Evolutionary conservation across 2,113 vertebrate genomes (phyloP), one percentile per base, ranked within the genome.

Genomic region (Mirza zaza): DNA sequence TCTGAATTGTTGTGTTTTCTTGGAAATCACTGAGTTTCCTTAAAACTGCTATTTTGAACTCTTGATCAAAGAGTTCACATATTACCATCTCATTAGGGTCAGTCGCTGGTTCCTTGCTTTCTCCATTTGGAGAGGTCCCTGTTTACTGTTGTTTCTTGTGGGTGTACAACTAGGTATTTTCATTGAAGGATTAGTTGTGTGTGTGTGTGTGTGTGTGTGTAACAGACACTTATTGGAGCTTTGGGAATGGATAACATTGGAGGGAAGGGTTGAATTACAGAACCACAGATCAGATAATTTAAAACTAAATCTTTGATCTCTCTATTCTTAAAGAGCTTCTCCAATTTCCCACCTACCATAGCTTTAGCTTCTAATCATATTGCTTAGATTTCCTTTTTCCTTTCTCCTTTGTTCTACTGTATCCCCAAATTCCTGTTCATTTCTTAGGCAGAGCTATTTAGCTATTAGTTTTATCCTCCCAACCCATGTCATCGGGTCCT

Each of bases 381-480:
- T 39, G 45, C 61, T 61, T 59, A 34, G 11, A 45, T 39, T 73
- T 59, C 12, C 83, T 71, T 83, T 80, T 67, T 11, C 17, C 25
- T 45, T n/a, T 85, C 68, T 48, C 2, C 3, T 73, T 75, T 65
- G 65, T 48, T 79, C n/a, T 89, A 87, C 67, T 23, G 63, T 32
- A 18, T 10, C 36, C 23, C 5, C 36, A 59, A 79, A 86, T 42
- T 85, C 77, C 82, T 34, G 45, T 42, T 42, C 85, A 50, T 5
- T 4, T 84, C 65, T 79, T 82, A 32, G 34, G 52, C 13, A 29
- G 67, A 85, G 55, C 32, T 86, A 8, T 61, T 81, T 42, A 34
- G 21, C 32, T 88, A 25, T 79, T 73, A 97, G 89, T 87, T 89
- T 95, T 96, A 82, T 59, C 68, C 94, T 84, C 59, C 42, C 48